Base-by-base conservation (phyloP, 2,113 vertebrate species). In the Falco punctatus region DNA sequence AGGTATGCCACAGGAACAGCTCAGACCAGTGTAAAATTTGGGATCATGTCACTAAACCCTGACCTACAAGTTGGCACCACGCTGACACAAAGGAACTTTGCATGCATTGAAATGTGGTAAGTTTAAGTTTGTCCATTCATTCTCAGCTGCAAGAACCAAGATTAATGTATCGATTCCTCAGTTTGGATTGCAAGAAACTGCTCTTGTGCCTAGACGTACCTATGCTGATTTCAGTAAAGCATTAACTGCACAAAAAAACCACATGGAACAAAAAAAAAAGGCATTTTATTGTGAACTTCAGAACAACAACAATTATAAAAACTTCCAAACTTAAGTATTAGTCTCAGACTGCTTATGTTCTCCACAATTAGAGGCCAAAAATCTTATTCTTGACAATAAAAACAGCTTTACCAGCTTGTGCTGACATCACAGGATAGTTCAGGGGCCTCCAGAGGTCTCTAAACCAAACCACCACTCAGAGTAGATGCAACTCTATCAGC, bases 21-120 rank as follows among this genome's bases (percentile, higher is more conserved):
- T 55, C 40, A 33, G 28, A 51, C 2, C 71, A 65, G 28, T 22
- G 46, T 40, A 18, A 24, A 58, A 17, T 5, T 6, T 11, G 18
- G 59, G 48, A 62, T 42, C 27, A 11, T 0, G 0, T 40, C 40
- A 51, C 19, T 4, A 58, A 30, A 51, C 40, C 26, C 33, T 71
- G 30, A 88, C 33, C 55, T 28, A 38, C 26, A 51, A 67, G 10
- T 19, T 66, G 61, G 19, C 35, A 66, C 9, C 26, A 42, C 33
- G n/a, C 2, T 0, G 0, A 65, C 15, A 21, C 11, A 65, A 73
- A 65, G 55, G 57, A 6, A 5, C 11, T 10, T 8, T 2, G 4
- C 1, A 4, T 5, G 13, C 64, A 22, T 19, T 3, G 27, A 81
- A 44, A 40, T 15, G 2, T 66, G 2, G 18, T 2, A 35, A 4